Conservation (phyloP, 2,113 vertebrate species). For the Brachyhypopomus occidentalis region DNA sequence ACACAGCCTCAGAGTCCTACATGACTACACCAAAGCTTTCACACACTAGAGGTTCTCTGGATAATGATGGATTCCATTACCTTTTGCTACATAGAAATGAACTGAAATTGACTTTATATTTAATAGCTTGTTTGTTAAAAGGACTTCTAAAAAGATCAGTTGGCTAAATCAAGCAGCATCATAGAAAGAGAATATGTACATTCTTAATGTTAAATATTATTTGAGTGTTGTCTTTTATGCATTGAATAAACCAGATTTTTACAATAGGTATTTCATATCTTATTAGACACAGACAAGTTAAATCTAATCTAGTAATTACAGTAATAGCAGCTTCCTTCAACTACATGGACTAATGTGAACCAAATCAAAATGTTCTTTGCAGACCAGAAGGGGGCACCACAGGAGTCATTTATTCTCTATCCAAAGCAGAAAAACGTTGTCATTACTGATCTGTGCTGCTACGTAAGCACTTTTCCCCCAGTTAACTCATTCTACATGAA, state of each 20-base stretch:
- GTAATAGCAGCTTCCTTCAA: background rate
- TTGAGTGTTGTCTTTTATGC: background rate
- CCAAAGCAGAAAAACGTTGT: background rate
- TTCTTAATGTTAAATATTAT: background rate
- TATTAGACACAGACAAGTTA: too few relatives aligned
- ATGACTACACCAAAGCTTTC: background rate
- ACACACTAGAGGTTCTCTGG: background rate
- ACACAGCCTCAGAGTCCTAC: background rate
- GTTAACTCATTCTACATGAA: background rate
- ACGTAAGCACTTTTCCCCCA: background rate
- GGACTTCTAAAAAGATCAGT: background rate
- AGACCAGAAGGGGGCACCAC: conserved; percentile 35
- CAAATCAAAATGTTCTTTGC: background rate
- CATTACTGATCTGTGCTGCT: background rate
- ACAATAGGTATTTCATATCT: too few relatives aligned
- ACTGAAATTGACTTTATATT: background rate
- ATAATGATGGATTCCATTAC: background rate
- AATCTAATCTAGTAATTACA: background rate
- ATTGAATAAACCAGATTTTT: conserved; percentile 10
- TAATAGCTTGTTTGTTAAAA: background rate
- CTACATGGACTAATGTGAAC: background rate
- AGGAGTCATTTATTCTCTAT: background rate
- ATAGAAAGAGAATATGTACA: background rate
- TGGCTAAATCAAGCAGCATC: background rate
- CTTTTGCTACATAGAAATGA: background rate